Percentiles rank a stretch among this genome's conserved stretches.
These are phyloP conservation scores for Dendronephthya gigantea DNA, from an alignment of 64 coral and sea anemone species.

Conservation along the genomic window DNA sequence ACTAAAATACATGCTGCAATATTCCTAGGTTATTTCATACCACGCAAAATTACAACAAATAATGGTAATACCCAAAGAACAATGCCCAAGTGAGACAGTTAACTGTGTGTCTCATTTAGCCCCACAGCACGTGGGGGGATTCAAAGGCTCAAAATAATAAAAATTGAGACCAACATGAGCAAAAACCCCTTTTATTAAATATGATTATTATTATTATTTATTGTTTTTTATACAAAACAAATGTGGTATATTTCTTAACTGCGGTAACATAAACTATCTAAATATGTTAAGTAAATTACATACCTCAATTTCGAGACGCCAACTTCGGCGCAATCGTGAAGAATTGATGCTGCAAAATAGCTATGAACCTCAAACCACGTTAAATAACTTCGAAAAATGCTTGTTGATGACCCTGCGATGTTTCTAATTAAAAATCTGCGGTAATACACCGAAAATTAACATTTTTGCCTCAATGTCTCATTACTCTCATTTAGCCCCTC, in stretches of 20 bases:
- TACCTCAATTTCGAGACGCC: not conserved
- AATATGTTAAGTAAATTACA: constrained; percentile 7
- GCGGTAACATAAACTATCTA: not conserved
- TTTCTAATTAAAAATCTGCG: not conserved
- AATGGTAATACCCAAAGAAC: not conserved
- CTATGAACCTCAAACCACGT: not conserved
- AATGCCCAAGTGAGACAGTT: not conserved
- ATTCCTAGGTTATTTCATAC: not conserved
- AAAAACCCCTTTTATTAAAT: not conserved
- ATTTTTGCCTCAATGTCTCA: not conserved
- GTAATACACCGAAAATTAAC: not conserved
- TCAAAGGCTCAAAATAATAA: not conserved
- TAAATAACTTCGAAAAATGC: not conserved
- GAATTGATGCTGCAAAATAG: not conserved
- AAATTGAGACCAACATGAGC: not conserved
- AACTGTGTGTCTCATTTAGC: not conserved
- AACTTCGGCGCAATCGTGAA: not conserved
- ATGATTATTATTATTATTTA: too few species aligned
- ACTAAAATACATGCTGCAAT: not conserved
- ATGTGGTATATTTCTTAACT: not conserved
- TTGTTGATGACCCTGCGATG: not conserved
- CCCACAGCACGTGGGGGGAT: not conserved
- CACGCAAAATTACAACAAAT: not conserved
- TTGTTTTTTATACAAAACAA: not conserved
- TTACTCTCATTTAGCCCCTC: too few species aligned